Evolutionary conservation across 1,140 invertebrate species (phyloP).

Genomic region (Magallana angulata): DNA sequence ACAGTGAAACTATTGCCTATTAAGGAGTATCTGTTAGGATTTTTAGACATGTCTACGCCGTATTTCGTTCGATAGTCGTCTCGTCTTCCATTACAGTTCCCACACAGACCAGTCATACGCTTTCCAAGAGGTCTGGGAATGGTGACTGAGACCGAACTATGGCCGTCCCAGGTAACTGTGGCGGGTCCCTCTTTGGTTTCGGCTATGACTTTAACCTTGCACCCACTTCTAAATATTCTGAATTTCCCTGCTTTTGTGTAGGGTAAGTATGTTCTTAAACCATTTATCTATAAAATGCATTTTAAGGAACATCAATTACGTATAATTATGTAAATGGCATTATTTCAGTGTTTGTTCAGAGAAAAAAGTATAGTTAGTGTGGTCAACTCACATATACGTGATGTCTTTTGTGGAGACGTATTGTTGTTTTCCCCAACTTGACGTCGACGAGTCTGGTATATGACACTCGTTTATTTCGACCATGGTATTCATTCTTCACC

Average conservation of each 20-base stretch:
- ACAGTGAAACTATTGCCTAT: slow-evolving; percentile 54
- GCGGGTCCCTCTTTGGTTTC: neutral
- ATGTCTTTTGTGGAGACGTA: slow-evolving; percentile 51
- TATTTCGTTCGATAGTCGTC: slow-evolving; percentile 77
- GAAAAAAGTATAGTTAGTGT: no score
- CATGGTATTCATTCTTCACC: slow-evolving; percentile 56
- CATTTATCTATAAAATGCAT: slow-evolving; percentile 46
- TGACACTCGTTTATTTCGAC: slow-evolving; percentile 23
- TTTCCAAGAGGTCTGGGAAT: slow-evolving; percentile 88
- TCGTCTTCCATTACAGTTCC: slow-evolving; percentile 86
- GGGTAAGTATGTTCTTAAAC: slow-evolving; percentile 44
- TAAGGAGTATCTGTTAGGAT: slow-evolving; percentile 30
- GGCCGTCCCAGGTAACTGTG: slow-evolving; percentile 52
- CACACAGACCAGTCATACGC: slow-evolving; percentile 91
- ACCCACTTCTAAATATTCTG: slow-evolving; percentile 49
- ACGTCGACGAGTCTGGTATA: slow-evolving; percentile 55
- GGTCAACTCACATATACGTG: slow-evolving; percentile 52
- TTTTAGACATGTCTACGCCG: slow-evolving; percentile 49
- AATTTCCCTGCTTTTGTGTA: slow-evolving; percentile 54
- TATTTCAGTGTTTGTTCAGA: no score
- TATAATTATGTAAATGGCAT: neutral
- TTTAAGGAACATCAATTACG: neutral
- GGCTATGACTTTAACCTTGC: slow-evolving; percentile 36
- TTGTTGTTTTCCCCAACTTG: slow-evolving; percentile 43
- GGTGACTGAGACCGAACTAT: slow-evolving; percentile 81